phyloP scores from a whole-genome alignment of 2,113 vertebrate genomes.

The Xiphophorus maculatus region DNA sequence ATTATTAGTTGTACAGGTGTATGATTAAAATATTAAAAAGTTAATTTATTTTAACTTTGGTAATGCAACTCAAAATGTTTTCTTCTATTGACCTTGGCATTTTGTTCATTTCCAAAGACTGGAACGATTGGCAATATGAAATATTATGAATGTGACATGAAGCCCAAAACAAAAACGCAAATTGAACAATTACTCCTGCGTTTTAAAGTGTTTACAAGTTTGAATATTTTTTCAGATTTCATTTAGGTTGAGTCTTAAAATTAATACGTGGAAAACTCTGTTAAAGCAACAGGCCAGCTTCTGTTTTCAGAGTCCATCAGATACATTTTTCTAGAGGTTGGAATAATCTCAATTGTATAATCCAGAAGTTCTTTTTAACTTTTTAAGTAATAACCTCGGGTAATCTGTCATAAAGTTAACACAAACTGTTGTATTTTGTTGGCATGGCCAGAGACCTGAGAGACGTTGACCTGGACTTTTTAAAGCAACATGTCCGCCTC shows the following conservation, averaged over 20 bases:
- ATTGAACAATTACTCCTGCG: background rate
- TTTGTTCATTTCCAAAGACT: background rate
- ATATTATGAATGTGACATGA: background rate
- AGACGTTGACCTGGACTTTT: constrained; percentile 29
- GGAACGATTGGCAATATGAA: background rate
- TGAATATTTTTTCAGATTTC: background rate
- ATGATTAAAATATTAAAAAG: no score
- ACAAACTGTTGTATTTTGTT: constrained; percentile 10
- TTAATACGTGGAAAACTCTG: background rate
- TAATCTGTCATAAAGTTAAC: background rate
- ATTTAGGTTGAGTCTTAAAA: background rate
- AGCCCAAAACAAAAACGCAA: background rate
- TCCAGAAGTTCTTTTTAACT: background rate
- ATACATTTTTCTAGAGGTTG: background rate
- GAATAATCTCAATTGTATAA: background rate
- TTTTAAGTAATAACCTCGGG: background rate
- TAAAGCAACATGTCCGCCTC: constrained; percentile 5
- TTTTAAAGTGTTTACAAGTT: background rate
- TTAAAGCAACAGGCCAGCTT: background rate
- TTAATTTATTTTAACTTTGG: no score
- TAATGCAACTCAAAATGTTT: no score
- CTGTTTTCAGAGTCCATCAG: background rate
- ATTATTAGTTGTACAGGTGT: no score
- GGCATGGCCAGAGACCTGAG: constrained; percentile 6
- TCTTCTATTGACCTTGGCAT: no score